These are phyloP conservation scores for Psophia crepitans DNA, from an alignment of 2,113 vertebrate genomes.

Conservation along the genomic window DNA sequence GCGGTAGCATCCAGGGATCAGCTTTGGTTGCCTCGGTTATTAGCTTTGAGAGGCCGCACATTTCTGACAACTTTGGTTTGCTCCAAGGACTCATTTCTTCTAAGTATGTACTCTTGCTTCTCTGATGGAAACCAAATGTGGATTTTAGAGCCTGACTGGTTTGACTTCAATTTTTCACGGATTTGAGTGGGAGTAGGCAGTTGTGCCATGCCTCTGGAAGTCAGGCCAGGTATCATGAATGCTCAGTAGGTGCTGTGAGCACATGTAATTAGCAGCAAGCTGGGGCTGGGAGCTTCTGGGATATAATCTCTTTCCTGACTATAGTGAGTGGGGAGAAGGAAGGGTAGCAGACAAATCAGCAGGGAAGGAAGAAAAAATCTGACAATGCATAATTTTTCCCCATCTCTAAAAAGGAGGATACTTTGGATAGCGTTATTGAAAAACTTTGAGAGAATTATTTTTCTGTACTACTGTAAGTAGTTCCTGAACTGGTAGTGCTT, in stretches of 20 bases:
- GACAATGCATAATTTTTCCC: background rate
- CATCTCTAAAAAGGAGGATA: background rate
- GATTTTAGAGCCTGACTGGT: conserved; percentile 22
- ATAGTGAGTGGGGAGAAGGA: background rate
- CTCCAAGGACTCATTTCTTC: background rate
- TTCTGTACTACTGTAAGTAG: background rate
- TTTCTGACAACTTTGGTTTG: background rate
- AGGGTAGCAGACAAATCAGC: background rate
- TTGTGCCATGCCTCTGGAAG: conserved; percentile 34
- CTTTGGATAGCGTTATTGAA: background rate
- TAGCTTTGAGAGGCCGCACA: background rate
- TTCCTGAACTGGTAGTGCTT: background rate
- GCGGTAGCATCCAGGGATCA: background rate
- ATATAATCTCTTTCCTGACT: background rate
- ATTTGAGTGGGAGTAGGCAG: conserved; percentile 45
- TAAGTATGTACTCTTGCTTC: background rate
- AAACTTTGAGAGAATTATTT: background rate
- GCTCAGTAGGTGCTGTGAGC: background rate
- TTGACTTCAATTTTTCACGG: conserved; percentile 46
- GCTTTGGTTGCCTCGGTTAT: background rate
- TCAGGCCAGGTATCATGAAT: background rate
- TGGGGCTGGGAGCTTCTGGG: background rate
- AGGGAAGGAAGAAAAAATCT: background rate
- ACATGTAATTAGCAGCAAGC: background rate
- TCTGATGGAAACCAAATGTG: background rate